A percentile compares a stretch with the other conserved stretches of the same genome.
These are phyloP conservation scores for Spodoptera exigua DNA, from an alignment of 2,888 invertebrate species.

Conservation along the genomic window DNA sequence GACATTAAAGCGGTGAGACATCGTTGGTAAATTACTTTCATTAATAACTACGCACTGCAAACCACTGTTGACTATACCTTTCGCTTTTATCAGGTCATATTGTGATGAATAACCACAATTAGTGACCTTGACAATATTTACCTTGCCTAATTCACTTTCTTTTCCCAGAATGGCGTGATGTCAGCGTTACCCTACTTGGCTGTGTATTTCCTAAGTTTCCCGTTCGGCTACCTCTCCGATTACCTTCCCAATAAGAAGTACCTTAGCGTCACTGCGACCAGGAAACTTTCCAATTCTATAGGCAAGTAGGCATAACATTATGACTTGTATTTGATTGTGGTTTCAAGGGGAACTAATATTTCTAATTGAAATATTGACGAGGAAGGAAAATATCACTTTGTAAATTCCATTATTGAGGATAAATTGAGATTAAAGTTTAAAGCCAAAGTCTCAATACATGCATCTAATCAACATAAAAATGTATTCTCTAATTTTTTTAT, in stretches of 20 bases:
- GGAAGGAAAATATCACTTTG: too few relatives aligned
- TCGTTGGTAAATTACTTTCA: not conserved
- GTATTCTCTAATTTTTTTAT: too few relatives aligned
- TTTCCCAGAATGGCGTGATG: slow-evolving; percentile 89
- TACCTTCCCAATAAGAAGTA: slow-evolving; percentile 82
- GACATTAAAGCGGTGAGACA: slow-evolving; percentile 81
- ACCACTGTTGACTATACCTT: too few relatives aligned
- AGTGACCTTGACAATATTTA: too few relatives aligned
- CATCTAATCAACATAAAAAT: too few relatives aligned
- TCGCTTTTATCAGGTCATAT: too few relatives aligned
- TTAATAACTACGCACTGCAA: too few relatives aligned
- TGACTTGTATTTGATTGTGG: not conserved
- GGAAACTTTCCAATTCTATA: slow-evolving; percentile 70
- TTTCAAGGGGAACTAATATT: not conserved
- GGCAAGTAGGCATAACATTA: slow-evolving; percentile 54
- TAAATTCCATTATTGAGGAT: too few relatives aligned
- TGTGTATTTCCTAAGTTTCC: slow-evolving; percentile 89
- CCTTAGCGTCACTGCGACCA: slow-evolving; percentile 81
- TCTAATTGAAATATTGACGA: too few relatives aligned
- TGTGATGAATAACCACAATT: too few relatives aligned
- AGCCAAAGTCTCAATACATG: too few relatives aligned
- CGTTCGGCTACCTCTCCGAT: slow-evolving; percentile 83
- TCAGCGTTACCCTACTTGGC: slow-evolving; percentile 92
- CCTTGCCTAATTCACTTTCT: not conserved
- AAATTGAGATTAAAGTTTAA: too few relatives aligned